Evolutionary conservation across 92 coral and sea anemone species (phyloP).

Genomic region (Heliopora coerulea): DNA sequence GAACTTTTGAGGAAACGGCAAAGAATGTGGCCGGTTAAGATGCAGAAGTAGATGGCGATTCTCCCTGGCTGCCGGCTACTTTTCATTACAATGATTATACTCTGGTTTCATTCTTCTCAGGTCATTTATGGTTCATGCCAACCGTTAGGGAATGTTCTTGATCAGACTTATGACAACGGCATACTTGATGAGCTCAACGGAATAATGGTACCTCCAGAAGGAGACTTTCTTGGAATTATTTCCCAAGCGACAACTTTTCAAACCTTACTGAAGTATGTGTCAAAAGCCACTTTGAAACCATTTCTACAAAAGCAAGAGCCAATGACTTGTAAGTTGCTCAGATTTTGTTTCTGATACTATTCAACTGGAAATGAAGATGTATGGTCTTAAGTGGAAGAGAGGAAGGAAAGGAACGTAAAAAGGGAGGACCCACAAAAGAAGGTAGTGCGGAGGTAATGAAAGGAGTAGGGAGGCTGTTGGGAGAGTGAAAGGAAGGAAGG

Average conservation of each 20-base stretch:
- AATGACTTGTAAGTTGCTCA: slow-evolving; percentile 13
- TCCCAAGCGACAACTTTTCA: slow-evolving; percentile 2
- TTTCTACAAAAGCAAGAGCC: neutral
- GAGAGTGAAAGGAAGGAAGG: neutral
- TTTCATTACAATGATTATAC: no score
- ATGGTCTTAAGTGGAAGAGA: neutral
- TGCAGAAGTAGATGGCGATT: no score
- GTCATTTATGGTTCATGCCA: slow-evolving; percentile 31
- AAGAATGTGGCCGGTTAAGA: no score
- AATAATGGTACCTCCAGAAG: slow-evolving; percentile 36
- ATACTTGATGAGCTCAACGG: slow-evolving; percentile 33
- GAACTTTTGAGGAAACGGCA: no score
- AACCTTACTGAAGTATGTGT: neutral
- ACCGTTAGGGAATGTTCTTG: neutral
- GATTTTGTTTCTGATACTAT: no score
- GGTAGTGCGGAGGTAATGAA: neutral
- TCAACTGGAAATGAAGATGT: neutral
- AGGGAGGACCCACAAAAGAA: neutral
- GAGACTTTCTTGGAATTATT: neutral
- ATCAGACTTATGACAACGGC: slow-evolving; percentile 28
- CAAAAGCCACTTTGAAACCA: neutral
- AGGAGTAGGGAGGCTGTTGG: neutral
- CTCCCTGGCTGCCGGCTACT: no score
- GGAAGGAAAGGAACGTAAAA: neutral
- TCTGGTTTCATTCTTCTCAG: neutral